These are phyloP conservation scores for Graptemys geographica DNA, from an alignment of 2,797 vertebrate genomes.

Conservation along the genomic window DNA sequence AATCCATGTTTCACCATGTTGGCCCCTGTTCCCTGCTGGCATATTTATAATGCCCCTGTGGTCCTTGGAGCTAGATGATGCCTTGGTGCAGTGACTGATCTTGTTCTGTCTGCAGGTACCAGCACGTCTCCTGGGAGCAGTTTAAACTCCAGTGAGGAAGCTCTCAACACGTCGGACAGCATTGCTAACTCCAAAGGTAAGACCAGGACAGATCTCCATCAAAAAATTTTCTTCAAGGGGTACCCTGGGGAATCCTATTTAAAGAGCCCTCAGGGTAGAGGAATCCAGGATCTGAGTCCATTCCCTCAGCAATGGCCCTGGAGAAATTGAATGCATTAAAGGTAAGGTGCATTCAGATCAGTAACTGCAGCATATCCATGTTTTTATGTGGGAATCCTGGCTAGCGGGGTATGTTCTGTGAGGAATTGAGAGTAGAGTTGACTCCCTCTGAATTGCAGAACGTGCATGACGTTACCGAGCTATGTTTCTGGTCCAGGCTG, in stretches of 20 bases:
- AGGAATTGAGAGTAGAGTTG: neutral
- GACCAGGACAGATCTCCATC: neutral
- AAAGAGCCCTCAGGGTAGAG: neutral
- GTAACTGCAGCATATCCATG: neutral
- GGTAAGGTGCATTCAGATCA: neutral
- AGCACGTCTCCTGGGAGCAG: constrained; percentile 63
- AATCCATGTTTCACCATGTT: accelerated
- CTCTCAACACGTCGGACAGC: constrained; percentile 38
- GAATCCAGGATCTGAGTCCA: neutral
- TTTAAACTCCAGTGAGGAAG: constrained; percentile 73
- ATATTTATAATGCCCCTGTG: neutral
- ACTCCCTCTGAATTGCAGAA: neutral
- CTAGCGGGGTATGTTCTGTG: neutral
- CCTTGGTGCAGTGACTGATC: neutral
- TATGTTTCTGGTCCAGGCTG: neutral
- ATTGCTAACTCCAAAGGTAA: constrained; percentile 53
- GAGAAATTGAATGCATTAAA: neutral
- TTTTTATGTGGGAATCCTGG: neutral
- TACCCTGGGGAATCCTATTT: no score
- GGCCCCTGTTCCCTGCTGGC: accelerated
- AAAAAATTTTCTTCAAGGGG: neutral
- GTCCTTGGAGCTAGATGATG: accelerated
- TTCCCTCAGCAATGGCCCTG: neutral
- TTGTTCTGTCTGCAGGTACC: constrained; percentile 26
- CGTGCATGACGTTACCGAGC: accelerated